Conservation (phyloP, 2,797 vertebrate species). For the Typhlichthys subterraneus region DNA sequence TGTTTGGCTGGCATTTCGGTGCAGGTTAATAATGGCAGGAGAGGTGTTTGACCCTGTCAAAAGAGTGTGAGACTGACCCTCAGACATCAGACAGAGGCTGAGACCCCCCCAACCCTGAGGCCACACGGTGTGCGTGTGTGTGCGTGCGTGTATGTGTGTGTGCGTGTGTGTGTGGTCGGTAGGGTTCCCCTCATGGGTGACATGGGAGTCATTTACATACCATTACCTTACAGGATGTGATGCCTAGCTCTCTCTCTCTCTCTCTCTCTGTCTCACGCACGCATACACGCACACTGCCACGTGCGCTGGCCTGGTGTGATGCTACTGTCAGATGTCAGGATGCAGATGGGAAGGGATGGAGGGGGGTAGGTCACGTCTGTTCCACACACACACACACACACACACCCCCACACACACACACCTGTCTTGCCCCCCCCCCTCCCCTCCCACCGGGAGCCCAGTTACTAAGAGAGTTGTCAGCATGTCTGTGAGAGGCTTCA, state of each 20-base stretch:
- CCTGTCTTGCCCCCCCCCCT: slow-evolving; percentile 59
- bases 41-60: slow-evolving; percentile 77
- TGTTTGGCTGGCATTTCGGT: slow-evolving; percentile 59
- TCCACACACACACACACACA: slow-evolving; percentile 4
- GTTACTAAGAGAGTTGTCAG: slow-evolving; percentile 76
- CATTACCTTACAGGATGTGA: slow-evolving; percentile 61
- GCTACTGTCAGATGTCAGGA: slow-evolving; percentile 78
- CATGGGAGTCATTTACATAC: slow-evolving; percentile 74
- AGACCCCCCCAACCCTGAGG: slow-evolving; percentile 65
- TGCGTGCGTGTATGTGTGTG: slow-evolving; percentile 27
- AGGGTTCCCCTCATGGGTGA: slow-evolving; percentile 45
- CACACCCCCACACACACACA: slow-evolving; percentile 36
- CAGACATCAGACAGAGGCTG: slow-evolving; percentile 69
- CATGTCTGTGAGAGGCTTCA: slow-evolving; percentile 61
- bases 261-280: slow-evolving; percentile 3
- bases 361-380: slow-evolving; percentile 67
- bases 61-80: slow-evolving; percentile 73
- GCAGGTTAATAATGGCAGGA: slow-evolving; percentile 73
- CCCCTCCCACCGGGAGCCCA: slow-evolving; percentile 37
- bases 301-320: slow-evolving; percentile 57
- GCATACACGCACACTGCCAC: slow-evolving; percentile 22
- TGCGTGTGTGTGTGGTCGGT: slow-evolving; percentile 6
- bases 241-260: neutral
- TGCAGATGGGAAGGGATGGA: slow-evolving; percentile 66
- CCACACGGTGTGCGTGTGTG: slow-evolving; percentile 40